These are phyloP conservation scores for Nannoperca australis DNA, from an alignment of 2,797 vertebrate species.

Conservation along the genomic window DNA sequence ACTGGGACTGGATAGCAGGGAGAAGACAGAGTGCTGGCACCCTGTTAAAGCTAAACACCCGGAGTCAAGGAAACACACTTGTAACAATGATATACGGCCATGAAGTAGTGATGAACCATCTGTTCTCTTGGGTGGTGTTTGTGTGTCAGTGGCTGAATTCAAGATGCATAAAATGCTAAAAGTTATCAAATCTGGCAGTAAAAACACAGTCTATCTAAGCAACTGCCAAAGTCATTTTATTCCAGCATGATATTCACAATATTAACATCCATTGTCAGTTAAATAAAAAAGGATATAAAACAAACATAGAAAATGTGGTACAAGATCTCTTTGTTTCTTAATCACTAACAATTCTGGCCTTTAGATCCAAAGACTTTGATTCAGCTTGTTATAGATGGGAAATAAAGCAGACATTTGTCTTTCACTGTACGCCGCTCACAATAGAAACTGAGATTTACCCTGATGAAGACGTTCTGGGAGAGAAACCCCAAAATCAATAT, in stretches of 20 bases:
- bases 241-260: slow-evolving; percentile 72
- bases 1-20: slow-evolving; percentile 24
- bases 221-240: slow-evolving; percentile 70
- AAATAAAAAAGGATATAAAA: slow-evolving; percentile 78
- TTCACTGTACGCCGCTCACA: slow-evolving; percentile 40
- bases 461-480: slow-evolving; percentile 72
- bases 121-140: slow-evolving; percentile 46
- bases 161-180: slow-evolving; percentile 36
- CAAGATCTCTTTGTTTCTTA: slow-evolving; percentile 34
- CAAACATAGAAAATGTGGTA: slow-evolving; percentile 72
- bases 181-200: slow-evolving; percentile 37
- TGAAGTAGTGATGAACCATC: slow-evolving; percentile 67
- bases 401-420: slow-evolving; percentile 47
- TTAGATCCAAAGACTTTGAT: slow-evolving; percentile 52
- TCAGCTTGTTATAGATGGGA: slow-evolving; percentile 18
- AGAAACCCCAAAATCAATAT: slow-evolving; percentile 79
- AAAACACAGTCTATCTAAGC: slow-evolving; percentile 39
- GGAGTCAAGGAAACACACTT: slow-evolving; percentile 44
- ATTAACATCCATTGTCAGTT: slow-evolving; percentile 69
- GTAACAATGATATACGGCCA: slow-evolving; percentile 37
- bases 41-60: slow-evolving; percentile 25
- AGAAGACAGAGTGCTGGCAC: slow-evolving; percentile 44
- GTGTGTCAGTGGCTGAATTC: slow-evolving; percentile 34
- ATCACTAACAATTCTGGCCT: slow-evolving; percentile 32
- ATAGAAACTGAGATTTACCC: slow-evolving; percentile 46